phyloP scores from a whole-genome alignment of 2,797 vertebrate genomes.

The Platalea minor region DNA sequence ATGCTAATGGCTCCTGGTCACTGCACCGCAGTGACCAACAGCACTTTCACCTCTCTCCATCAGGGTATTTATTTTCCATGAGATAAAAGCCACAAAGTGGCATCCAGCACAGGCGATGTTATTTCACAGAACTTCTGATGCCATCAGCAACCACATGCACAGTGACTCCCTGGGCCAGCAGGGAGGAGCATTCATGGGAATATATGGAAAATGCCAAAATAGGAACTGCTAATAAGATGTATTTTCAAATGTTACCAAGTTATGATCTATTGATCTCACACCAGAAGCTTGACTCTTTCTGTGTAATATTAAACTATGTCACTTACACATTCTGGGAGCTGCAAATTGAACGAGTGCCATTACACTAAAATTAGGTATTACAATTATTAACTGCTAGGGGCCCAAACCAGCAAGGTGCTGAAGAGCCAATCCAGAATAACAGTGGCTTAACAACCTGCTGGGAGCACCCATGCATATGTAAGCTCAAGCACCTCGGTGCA shows the following conservation, averaged over 20 bases:
- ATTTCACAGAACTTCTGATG: background rate
- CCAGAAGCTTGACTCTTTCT: constrained; percentile 21
- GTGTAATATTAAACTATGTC: background rate
- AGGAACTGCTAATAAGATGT: constrained; percentile 55
- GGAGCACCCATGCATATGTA: background rate
- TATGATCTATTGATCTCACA: constrained; percentile 26
- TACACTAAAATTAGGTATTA: background rate
- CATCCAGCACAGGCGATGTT: background rate
- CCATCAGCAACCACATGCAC: background rate
- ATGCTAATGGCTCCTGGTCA: background rate
- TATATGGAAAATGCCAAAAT: background rate
- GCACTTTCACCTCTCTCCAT: background rate
- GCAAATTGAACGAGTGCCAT: background rate
- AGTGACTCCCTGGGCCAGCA: background rate
- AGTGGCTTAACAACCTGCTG: background rate
- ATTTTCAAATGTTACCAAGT: constrained; percentile 32
- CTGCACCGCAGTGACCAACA: background rate
- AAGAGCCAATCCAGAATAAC: background rate
- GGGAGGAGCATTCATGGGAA: background rate
- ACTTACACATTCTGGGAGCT: background rate
- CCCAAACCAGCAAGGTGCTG: background rate
- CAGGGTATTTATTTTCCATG: background rate
- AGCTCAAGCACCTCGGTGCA: background rate
- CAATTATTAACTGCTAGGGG: background rate
- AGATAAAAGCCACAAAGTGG: background rate